These are phyloP conservation scores for Pogonocherus hispidulus DNA, from an alignment of 2,888 invertebrate species.

Conservation along the genomic window DNA sequence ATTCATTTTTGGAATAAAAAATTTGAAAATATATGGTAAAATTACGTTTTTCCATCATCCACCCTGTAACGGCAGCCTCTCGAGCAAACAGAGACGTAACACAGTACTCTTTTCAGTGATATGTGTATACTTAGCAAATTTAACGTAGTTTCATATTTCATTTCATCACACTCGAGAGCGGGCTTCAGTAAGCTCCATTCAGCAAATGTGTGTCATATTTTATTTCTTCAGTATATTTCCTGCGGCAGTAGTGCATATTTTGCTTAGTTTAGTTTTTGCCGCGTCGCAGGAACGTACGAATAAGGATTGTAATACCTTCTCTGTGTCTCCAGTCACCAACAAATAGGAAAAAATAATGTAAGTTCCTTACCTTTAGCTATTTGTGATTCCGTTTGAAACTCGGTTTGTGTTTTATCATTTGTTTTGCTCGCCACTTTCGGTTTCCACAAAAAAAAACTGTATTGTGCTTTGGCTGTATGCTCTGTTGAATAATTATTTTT, in stretches of 20 bases:
- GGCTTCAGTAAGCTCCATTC: conserved; percentile 38
- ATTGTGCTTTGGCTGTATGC: no score
- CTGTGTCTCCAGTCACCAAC: neutral
- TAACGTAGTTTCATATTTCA: conserved; percentile 39
- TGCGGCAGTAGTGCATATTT: conserved; percentile 3
- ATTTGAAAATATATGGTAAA: neutral
- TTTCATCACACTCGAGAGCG: conserved; percentile 29
- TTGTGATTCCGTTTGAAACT: no score
- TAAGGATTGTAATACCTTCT: neutral
- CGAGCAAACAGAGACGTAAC: conserved; percentile 6
- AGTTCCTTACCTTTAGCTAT: no score
- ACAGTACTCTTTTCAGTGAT: conserved; percentile 32
- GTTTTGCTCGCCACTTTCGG: no score
- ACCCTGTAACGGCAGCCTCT: neutral
- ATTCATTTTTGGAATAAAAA: neutral
- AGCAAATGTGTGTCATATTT: conserved; percentile 41
- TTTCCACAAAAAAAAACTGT: no score
- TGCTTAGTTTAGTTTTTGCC: conserved; percentile 13
- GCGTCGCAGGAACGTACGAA: neutral
- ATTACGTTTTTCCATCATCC: neutral
- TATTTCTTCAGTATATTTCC: conserved; percentile 24
- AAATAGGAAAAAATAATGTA: neutral
- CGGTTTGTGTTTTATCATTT: no score
- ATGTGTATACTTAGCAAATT: conserved; percentile 42
- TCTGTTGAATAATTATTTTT: no score